Conservation (phyloP, 2,113 vertebrate species). For the Perca fluviatilis region DNA sequence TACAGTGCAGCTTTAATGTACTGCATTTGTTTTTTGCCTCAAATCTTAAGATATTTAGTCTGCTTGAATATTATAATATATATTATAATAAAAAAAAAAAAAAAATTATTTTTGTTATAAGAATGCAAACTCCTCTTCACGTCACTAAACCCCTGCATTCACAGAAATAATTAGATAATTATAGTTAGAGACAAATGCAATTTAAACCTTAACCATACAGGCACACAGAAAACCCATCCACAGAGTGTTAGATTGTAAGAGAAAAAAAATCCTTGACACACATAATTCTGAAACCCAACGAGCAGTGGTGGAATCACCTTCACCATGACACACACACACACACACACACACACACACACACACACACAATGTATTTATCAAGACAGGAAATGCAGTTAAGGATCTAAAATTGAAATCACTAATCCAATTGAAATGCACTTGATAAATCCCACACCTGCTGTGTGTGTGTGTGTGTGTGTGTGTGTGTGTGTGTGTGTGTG, state of each 20-base stretch:
- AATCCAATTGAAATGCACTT: background rate
- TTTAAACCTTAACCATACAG: background rate
- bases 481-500: background rate
- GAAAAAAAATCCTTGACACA: background rate
- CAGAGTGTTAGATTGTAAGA: background rate
- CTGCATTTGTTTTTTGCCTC: background rate
- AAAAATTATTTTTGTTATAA: background rate
- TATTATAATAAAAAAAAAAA: too few species aligned
- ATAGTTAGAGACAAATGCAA: background rate
- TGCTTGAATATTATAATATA: background rate
- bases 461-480: background rate
- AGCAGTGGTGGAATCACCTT: conserved; percentile 1
- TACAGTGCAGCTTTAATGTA: background rate
- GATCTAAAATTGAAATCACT: conserved; percentile 1
- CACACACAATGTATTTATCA: conserved; percentile 16
- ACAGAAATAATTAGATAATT: background rate
- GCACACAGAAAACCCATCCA: background rate
- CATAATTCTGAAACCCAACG: background rate
- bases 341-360: background rate
- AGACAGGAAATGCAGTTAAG: background rate
- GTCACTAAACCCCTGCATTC: background rate
- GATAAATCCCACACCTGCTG: conserved; percentile 16
- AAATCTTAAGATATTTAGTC: background rate
- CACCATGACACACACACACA: background rate
- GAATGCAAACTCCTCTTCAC: background rate